Base-by-base conservation (phyloP, 2,888 invertebrate genomes). In the Prosapia bicincta region DNA sequence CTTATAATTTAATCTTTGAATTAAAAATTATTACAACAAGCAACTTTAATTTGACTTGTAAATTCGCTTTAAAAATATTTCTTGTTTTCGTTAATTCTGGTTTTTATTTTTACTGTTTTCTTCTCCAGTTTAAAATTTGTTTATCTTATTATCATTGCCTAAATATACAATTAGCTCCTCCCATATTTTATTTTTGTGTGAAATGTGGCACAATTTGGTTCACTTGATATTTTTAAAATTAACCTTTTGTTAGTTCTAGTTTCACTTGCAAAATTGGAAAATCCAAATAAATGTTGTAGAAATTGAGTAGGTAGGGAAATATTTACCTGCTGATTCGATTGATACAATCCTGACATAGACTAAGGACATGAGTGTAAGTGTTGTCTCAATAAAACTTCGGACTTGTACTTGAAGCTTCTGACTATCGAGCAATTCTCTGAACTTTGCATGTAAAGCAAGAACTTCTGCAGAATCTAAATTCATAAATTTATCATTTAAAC, bases 311-410 rank as follows among this genome's bases (percentile, higher is more conserved):
- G 66, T 69, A 26, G 76, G 30, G 54, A 78, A 71, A 74, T 73
- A 69, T 77, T 85, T 83, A 93, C 94, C 93, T 81, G 93, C 93
- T 0, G 94, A 94, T 81, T 93, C 91, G 13, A 89, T 88, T 76
- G 92, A 90, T 71, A 95, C 94, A 80, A 95, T 92, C 79, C 91
- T 87, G 43, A 93, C 84, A 85, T 92, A 92, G 26, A 93, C 85
- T 76, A 93, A 90, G 0, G 91, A 89, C 90, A 95, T 91, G 30
- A 90, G 87, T 0, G 94, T 94, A 78, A 92, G 87, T 13, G 90
- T 88, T 0, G 92, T 93, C 85, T 95, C 95, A 76, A 93, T 92
- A 83, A 94, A 91, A 83, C 93, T 93, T 72, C 93, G 89, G 66
- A 94, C 90, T 32, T 86, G 87, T 1, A 88, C 87, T 67, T 86